Conservation (phyloP, 2,113 vertebrate species). For the Bucco capensis region DNA sequence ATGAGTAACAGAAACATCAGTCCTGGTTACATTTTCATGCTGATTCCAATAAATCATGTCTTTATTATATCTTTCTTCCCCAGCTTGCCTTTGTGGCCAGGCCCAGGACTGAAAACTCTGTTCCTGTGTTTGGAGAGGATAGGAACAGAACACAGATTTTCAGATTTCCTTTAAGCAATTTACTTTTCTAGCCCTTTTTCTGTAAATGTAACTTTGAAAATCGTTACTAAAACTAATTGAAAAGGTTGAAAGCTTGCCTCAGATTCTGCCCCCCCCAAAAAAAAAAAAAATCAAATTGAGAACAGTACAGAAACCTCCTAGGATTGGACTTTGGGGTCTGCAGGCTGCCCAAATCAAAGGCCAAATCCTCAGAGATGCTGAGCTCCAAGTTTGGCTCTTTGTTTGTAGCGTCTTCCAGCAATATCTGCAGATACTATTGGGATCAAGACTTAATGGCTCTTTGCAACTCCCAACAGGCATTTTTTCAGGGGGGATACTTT, state of each 20-base stretch:
- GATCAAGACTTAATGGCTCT: neutral
- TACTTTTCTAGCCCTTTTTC: neutral
- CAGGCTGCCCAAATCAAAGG: neutral
- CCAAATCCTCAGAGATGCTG: slow-evolving; percentile 7
- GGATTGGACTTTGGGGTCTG: neutral
- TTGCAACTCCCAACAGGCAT: neutral
- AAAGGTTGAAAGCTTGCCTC: neutral
- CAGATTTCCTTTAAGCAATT: neutral
- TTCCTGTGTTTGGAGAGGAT: neutral
- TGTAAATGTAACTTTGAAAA: slow-evolving; percentile 2
- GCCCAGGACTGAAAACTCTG: neutral
- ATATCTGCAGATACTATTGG: neutral
- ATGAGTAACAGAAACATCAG: neutral
- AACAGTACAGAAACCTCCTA: neutral
- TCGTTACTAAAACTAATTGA: neutral
- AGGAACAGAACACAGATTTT: neutral
- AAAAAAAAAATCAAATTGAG: too few relatives aligned
- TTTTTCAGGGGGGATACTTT: neutral
- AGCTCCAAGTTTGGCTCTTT: neutral
- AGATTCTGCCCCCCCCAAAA: too few relatives aligned
- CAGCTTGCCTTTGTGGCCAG: neutral
- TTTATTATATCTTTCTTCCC: neutral
- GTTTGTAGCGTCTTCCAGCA: slow-evolving; percentile 20
- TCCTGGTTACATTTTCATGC: neutral
- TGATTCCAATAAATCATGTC: neutral